phyloP scores from a whole-genome alignment of 2,888 invertebrate species.

The Sinopyrophorus schimmeli region DNA sequence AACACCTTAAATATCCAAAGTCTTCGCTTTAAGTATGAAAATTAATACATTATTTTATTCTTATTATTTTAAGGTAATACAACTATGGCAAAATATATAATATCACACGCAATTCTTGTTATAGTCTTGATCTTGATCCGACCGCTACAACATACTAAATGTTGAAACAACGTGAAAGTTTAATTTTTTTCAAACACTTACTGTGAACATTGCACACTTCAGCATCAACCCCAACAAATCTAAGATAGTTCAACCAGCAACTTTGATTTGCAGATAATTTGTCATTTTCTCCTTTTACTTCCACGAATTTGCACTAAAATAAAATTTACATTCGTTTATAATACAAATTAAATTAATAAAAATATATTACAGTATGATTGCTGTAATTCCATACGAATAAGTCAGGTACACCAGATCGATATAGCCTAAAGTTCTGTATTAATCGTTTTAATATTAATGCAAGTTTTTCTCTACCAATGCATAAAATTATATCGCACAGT shows the following conservation, averaged over 20 bases:
- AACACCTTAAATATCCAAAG: too few relatives aligned
- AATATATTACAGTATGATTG: slow-evolving; percentile 9
- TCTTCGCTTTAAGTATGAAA: too few relatives aligned
- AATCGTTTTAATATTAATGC: slow-evolving; percentile 64
- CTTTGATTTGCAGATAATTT: slow-evolving; percentile 78
- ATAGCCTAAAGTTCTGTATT: slow-evolving; percentile 62
- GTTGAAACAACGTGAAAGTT: too few relatives aligned
- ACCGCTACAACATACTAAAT: too few relatives aligned
- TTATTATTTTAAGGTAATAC: too few relatives aligned
- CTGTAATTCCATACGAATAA: slow-evolving; percentile 78
- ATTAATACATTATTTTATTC: too few relatives aligned
- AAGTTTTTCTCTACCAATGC: slow-evolving; percentile 60
- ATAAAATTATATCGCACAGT: slow-evolving; percentile 56
- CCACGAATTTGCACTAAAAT: slow-evolving; percentile 71
- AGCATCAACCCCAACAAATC: slow-evolving; percentile 62
- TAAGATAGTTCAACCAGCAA: slow-evolving; percentile 78
- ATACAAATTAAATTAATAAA: slow-evolving; percentile 1
- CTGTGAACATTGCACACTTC: slow-evolving; percentile 74
- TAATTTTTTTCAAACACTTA: slow-evolving; percentile 32
- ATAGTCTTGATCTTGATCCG: too few relatives aligned
- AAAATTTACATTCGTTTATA: slow-evolving; percentile 7
- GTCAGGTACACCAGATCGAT: slow-evolving; percentile 80
- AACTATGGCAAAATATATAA: too few relatives aligned
- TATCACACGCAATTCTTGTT: too few relatives aligned
- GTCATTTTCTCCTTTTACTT: slow-evolving; percentile 88